A percentile compares a stretch with the other conserved stretches of the same genome.
Evolutionary conservation across 2,113 vertebrate genomes (phyloP).

Genomic region (Paramormyrops kingsleyae): DNA sequence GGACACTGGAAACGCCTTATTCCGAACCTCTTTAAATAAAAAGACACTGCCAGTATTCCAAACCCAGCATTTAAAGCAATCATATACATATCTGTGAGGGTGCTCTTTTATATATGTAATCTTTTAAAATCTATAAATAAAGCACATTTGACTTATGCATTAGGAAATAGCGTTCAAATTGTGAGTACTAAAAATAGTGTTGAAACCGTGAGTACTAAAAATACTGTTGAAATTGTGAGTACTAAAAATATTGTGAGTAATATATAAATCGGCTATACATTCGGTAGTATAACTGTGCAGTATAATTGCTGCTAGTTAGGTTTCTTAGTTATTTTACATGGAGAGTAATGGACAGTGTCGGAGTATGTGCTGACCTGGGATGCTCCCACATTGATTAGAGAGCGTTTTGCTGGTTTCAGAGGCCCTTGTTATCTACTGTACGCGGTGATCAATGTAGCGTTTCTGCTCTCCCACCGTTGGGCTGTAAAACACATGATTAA

Average conservation of each 20-base stretch:
- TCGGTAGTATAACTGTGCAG: background rate
- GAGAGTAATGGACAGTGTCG: background rate
- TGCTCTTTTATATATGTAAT: background rate
- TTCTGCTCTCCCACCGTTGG: background rate
- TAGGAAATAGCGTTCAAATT: background rate
- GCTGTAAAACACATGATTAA: conserved; percentile 26
- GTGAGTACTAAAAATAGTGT: background rate
- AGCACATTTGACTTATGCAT: background rate
- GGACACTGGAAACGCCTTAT: background rate
- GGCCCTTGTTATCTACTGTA: conserved; percentile 15
- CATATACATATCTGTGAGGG: background rate
- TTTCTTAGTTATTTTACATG: background rate
- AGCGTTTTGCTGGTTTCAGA: background rate
- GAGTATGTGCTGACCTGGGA: background rate
- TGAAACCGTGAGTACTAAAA: no score
- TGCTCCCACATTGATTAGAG: conserved; percentile 10
- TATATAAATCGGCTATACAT: background rate
- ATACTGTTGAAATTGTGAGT: background rate
- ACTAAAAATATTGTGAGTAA: background rate
- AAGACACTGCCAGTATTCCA: background rate
- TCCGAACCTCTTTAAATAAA: background rate
- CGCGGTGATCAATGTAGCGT: background rate
- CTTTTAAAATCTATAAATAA: background rate
- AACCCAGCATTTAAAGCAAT: background rate
- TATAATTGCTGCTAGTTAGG: background rate